Evolutionary conservation across 2,797 vertebrate genomes (phyloP).

Genomic region (Euthynnus affinis): DNA sequence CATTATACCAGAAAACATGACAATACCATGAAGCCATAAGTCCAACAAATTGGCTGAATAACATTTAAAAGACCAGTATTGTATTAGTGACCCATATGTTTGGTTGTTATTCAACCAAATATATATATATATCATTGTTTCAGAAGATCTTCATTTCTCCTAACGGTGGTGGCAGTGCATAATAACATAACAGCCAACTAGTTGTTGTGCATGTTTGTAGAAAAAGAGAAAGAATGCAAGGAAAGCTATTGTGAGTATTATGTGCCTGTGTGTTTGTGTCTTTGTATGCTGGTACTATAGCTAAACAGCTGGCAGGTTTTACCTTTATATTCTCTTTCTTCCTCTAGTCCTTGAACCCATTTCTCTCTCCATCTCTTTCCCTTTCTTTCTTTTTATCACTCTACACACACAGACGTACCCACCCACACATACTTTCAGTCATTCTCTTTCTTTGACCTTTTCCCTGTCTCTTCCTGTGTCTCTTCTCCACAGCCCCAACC

Average conservation of each 20-base stretch:
- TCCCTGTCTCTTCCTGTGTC: slow-evolving; percentile 15
- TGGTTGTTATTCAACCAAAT: slow-evolving; percentile 5
- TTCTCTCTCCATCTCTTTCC: too few species aligned
- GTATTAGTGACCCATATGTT: neutral
- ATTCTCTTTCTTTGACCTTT: slow-evolving; percentile 58
- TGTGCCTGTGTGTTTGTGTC: neutral
- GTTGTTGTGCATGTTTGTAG: neutral
- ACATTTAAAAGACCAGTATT: neutral
- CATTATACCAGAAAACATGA: neutral
- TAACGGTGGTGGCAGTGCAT: neutral
- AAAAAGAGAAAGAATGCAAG: slow-evolving; percentile 9
- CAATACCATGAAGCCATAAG: neutral
- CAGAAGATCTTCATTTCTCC: slow-evolving; percentile 2
- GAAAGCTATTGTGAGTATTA: slow-evolving; percentile 18
- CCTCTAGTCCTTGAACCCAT: too few species aligned
- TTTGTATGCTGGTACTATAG: slow-evolving; percentile 17
- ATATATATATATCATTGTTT: too few species aligned
- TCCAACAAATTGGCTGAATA: neutral
- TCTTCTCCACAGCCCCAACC: slow-evolving; percentile 18
- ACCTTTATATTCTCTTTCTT: slow-evolving; percentile 50
- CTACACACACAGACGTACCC: neutral
- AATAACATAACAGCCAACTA: neutral
- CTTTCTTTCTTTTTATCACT: neutral
- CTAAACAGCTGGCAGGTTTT: slow-evolving; percentile 31
- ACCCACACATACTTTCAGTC: neutral